These are phyloP conservation scores for Drosophila siamana DNA, from an alignment of 2,888 invertebrate species.

Conservation along the genomic window DNA sequence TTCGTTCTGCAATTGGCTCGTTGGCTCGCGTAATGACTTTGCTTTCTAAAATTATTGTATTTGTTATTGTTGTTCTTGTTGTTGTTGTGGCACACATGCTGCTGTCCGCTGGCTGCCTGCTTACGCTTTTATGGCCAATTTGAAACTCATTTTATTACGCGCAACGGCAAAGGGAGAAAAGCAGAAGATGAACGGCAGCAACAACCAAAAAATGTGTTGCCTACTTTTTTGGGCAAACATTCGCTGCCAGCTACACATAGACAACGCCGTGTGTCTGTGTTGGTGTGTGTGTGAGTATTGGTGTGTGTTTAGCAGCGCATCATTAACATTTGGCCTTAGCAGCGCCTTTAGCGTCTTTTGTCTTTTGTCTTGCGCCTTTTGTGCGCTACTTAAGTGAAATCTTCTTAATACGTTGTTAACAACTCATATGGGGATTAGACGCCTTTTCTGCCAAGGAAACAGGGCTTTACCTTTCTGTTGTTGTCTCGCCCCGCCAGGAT, in stretches of 20 bases:
- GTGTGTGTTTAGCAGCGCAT: slow-evolving; percentile 46
- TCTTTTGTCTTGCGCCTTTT: slow-evolving; percentile 36
- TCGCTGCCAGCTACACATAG: no score
- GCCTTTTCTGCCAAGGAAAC: slow-evolving; percentile 10
- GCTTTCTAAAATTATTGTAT: slow-evolving; percentile 32
- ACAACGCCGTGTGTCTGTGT: neutral
- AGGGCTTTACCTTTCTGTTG: slow-evolving; percentile 26
- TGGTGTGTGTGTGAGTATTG: slow-evolving; percentile 16
- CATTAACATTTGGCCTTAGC: slow-evolving; percentile 63
- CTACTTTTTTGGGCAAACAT: slow-evolving; percentile 59
- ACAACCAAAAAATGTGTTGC: slow-evolving; percentile 51
- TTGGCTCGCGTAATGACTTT: slow-evolving; percentile 34
- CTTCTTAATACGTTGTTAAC: slow-evolving; percentile 79
- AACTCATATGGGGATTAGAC: slow-evolving; percentile 69
- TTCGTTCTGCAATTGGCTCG: slow-evolving; percentile 24
- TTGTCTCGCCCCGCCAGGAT: no score
- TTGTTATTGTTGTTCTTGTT: slow-evolving; percentile 24
- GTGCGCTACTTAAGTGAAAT: slow-evolving; percentile 73
- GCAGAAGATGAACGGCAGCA: neutral
- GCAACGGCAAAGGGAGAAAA: slow-evolving; percentile 26
- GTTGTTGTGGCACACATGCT: slow-evolving; percentile 27
- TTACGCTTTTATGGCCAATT: slow-evolving; percentile 74
- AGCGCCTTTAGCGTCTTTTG: slow-evolving; percentile 43
- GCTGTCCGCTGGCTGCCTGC: slow-evolving; percentile 36
- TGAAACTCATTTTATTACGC: slow-evolving; percentile 74